These are phyloP conservation scores for Homarus americanus DNA, from an alignment of 1,140 invertebrate species.

Conservation along the genomic window DNA sequence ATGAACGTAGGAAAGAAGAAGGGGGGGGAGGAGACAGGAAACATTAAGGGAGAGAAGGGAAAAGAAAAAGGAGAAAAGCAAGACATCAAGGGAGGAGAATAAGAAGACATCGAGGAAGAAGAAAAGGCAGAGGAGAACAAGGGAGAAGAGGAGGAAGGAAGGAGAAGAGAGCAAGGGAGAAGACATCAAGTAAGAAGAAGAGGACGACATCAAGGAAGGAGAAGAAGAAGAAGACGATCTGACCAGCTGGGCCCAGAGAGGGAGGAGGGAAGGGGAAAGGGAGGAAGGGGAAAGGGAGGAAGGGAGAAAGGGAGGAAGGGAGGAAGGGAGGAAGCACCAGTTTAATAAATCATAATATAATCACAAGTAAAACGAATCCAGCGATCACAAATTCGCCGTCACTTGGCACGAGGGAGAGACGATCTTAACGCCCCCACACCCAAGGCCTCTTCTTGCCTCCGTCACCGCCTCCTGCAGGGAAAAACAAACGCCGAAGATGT, in stretches of 20 bases:
- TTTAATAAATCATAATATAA: background rate
- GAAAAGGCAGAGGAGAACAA: background rate
- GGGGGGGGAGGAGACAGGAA: background rate
- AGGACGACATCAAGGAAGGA: background rate
- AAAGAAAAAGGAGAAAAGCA: background rate
- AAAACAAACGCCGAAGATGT: background rate
- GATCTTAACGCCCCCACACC: background rate
- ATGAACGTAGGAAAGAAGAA: background rate
- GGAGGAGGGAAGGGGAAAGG: background rate
- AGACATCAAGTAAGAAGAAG: background rate
- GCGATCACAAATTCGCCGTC: background rate
- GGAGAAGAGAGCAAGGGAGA: background rate
- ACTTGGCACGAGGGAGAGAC: background rate
- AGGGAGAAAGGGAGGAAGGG: background rate
- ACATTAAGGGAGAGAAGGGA: background rate
- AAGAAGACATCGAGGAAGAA: background rate
- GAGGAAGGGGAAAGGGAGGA: background rate
- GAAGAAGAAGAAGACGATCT: background rate
- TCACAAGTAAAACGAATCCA: background rate
- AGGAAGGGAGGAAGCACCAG: background rate
- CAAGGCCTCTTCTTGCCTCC: background rate
- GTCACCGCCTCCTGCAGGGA: background rate
- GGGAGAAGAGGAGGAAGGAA: background rate
- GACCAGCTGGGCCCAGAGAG: background rate
- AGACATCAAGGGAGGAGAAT: background rate